Evolutionary conservation across 2,888 invertebrate species (phyloP).

Genomic region (Adelognathus sp.): DNA sequence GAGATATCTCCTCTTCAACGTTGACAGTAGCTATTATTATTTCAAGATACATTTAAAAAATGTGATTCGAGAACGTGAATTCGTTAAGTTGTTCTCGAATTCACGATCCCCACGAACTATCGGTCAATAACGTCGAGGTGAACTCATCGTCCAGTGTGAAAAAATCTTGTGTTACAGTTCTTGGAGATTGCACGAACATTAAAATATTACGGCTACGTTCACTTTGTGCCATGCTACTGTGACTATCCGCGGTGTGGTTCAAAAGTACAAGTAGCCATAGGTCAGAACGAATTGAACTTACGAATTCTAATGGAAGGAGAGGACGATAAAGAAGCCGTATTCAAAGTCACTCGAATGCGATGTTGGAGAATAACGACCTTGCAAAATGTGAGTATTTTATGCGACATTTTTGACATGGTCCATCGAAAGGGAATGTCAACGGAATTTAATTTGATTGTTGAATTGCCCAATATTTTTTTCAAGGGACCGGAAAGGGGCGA

Average conservation of each 20-base stretch:
- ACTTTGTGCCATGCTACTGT: slow-evolving; percentile 88
- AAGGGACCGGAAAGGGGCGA: slow-evolving; percentile 67
- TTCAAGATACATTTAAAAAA: too few species aligned
- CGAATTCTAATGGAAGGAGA: slow-evolving; percentile 83
- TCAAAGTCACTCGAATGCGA: slow-evolving; percentile 97
- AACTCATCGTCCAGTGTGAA: too few species aligned
- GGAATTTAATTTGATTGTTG: background rate
- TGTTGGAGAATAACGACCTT: slow-evolving; percentile 98
- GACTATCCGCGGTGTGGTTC: slow-evolving; percentile 89
- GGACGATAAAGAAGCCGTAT: slow-evolving; percentile 90
- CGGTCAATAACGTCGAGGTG: too few species aligned
- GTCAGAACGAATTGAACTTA: slow-evolving; percentile 92
- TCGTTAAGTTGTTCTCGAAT: too few species aligned
- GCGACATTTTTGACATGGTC: too few species aligned
- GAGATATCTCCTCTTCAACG: too few species aligned
- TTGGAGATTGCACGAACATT: slow-evolving; percentile 91
- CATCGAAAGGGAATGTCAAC: too few species aligned
- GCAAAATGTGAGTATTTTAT: slow-evolving; percentile 84
- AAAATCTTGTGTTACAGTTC: slow-evolving; percentile 90
- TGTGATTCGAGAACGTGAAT: too few species aligned
- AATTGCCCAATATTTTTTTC: slow-evolving; percentile 5
- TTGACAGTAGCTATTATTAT: too few species aligned
- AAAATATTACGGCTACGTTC: slow-evolving; percentile 94
- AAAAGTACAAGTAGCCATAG: slow-evolving; percentile 89
- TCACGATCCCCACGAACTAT: too few species aligned